phyloP scores from a whole-genome alignment of 35 echinoderm and acorn worm species.

The Ptychodera flava region DNA sequence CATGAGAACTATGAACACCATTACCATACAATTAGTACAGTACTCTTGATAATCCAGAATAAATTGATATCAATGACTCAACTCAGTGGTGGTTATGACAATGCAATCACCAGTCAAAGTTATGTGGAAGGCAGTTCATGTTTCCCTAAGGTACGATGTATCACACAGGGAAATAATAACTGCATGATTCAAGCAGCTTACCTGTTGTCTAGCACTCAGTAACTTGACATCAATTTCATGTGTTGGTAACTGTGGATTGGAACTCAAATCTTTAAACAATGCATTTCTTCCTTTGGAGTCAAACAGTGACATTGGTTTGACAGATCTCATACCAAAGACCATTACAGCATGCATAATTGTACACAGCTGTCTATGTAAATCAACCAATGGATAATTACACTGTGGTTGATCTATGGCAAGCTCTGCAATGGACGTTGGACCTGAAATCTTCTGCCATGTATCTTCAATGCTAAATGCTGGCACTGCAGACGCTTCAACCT shows the following conservation, averaged over 20 bases:
- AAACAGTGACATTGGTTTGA: slow-evolving; percentile 76
- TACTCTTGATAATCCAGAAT: too few species aligned
- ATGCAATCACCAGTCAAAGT: too few species aligned
- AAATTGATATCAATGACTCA: too few species aligned
- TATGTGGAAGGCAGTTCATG: too few species aligned
- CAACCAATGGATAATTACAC: slow-evolving; percentile 67
- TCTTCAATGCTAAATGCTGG: slow-evolving; percentile 82
- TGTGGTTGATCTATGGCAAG: slow-evolving; percentile 72
- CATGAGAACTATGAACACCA: too few species aligned
- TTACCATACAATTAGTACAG: too few species aligned
- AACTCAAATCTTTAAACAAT: slow-evolving; percentile 78
- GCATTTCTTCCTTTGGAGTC: slow-evolving; percentile 77
- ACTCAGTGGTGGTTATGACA: too few species aligned
- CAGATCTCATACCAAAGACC: slow-evolving; percentile 65
- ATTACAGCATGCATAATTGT: slow-evolving; percentile 86
- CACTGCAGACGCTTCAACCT: slow-evolving; percentile 52
- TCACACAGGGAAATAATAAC: too few species aligned
- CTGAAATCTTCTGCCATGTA: slow-evolving; percentile 79
- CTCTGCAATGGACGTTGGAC: slow-evolving; percentile 75
- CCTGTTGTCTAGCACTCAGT: slow-evolving; percentile 59
- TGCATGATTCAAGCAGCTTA: slow-evolving; percentile 21
- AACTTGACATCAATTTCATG: slow-evolving; percentile 43
- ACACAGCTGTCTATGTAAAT: slow-evolving; percentile 85
- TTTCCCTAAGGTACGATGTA: too few species aligned
- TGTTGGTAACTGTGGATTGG: slow-evolving; percentile 25